Conservation (phyloP, 2,113 vertebrate genomes). For the Microcebus tavaratra region DNA sequence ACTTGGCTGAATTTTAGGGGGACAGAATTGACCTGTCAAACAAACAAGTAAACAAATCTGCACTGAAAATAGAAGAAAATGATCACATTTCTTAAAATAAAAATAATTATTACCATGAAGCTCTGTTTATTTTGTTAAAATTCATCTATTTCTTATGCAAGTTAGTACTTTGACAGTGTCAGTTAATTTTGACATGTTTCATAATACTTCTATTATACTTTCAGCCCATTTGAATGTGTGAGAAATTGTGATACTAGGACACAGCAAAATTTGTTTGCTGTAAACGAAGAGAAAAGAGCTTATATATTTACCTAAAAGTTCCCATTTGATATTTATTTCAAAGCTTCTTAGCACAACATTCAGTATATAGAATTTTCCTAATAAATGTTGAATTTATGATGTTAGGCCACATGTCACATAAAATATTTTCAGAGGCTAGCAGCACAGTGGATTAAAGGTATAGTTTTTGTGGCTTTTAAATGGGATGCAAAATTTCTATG, state of each 20-base stretch:
- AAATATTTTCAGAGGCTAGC: neutral
- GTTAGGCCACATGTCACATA: neutral
- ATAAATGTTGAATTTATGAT: neutral
- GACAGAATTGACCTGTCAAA: conserved; percentile 37
- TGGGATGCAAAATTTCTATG: neutral
- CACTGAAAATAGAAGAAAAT: conserved; percentile 45
- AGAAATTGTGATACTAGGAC: neutral
- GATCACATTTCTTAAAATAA: conserved; percentile 43
- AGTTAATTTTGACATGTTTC: neutral
- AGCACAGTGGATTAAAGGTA: neutral
- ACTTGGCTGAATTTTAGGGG: conserved; percentile 64
- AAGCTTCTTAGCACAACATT: neutral
- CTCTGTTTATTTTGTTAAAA: conserved; percentile 38
- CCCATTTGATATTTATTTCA: neutral
- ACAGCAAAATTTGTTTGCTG: neutral
- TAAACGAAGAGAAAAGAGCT: neutral
- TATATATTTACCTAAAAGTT: neutral
- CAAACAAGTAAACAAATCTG: neutral
- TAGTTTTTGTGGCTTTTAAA: neutral
- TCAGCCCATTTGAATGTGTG: neutral
- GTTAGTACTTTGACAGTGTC: neutral
- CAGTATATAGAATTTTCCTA: neutral
- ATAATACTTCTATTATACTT: neutral
- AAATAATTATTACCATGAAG: conserved; percentile 21
- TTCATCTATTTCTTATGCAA: neutral